A percentile compares a stretch with the other conserved stretches of the same genome.
These are phyloP conservation scores for Colossoma macropomum DNA, from an alignment of 2,113 vertebrate species.

Conservation along the genomic window DNA sequence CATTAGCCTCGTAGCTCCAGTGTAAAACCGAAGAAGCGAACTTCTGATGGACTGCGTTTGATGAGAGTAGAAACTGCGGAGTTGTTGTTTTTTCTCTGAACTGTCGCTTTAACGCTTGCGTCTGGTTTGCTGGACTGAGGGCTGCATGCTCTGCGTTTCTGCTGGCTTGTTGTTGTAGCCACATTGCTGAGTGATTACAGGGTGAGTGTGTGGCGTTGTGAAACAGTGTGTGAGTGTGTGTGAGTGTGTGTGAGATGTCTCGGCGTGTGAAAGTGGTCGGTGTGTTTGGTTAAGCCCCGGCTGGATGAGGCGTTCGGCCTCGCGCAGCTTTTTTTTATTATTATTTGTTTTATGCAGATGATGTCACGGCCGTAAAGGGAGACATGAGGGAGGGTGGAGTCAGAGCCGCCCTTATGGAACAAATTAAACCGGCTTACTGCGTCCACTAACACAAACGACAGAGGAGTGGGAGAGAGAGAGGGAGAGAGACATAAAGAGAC, in stretches of 20 bases:
- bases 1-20: too few species aligned
- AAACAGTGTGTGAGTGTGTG: not conserved
- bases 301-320: not conserved
- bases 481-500: too few species aligned
- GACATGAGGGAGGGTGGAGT: slow-evolving; percentile 31
- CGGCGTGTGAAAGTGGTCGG: not conserved
- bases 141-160: not conserved
- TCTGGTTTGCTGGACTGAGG: not conserved
- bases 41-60: too few species aligned
- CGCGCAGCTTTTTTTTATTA: not conserved
- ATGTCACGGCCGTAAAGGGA: slow-evolving; percentile 20
- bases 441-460: not conserved
- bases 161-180: not conserved
- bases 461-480: not conserved
- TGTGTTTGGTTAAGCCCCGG: not conserved
- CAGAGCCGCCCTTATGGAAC: slow-evolving; percentile 15
- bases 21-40: too few species aligned
- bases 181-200: not conserved
- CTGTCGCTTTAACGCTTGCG: too few species aligned
- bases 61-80: too few species aligned
- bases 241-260: not conserved
- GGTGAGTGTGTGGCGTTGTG: not conserved
- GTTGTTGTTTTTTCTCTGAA: too few species aligned
- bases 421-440: slow-evolving; percentile 25
- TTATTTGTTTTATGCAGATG: slow-evolving; percentile 19